A percentile compares a stretch with the other conserved stretches of the same genome.
Conservation (phyloP, 2,888 invertebrate genomes). For the Nemoura dubitans region DNA sequence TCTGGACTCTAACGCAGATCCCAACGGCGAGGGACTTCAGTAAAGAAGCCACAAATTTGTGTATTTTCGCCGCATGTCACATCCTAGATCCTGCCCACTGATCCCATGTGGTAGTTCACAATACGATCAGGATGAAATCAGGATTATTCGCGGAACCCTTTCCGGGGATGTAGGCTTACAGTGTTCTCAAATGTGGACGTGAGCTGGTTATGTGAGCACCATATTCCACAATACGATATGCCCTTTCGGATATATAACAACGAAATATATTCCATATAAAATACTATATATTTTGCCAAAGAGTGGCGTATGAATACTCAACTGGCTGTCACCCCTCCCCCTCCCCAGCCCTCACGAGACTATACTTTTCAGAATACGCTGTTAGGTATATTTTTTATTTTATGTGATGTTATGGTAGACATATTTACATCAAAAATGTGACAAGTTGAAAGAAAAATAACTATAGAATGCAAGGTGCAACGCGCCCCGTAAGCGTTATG, state of each 20-base stretch:
- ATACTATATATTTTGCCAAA: not conserved
- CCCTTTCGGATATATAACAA: not conserved
- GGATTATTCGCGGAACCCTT: slow-evolving; percentile 33
- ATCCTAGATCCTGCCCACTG: not conserved
- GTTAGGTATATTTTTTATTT: no score
- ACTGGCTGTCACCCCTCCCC: not conserved
- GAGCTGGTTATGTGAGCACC: not conserved
- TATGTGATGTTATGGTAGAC: not conserved
- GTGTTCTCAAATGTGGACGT: slow-evolving; percentile 15
- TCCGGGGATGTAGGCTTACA: slow-evolving; percentile 1
- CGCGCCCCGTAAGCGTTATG: not conserved
- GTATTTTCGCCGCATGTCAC: not conserved
- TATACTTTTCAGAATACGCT: not conserved
- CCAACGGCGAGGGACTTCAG: not conserved
- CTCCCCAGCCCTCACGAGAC: not conserved
- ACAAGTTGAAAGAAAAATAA: not conserved
- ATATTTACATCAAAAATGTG: not conserved
- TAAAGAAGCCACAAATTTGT: not conserved
- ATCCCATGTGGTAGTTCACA: slow-evolving; percentile 34
- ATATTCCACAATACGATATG: not conserved
- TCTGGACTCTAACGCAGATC: not conserved
- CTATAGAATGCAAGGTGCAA: not conserved
- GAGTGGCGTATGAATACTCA: not conserved
- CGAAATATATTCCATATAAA: not conserved
- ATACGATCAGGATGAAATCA: not conserved